phyloP scores from a whole-genome alignment of 2,113 vertebrate species.

The Pterocles burchelli region DNA sequence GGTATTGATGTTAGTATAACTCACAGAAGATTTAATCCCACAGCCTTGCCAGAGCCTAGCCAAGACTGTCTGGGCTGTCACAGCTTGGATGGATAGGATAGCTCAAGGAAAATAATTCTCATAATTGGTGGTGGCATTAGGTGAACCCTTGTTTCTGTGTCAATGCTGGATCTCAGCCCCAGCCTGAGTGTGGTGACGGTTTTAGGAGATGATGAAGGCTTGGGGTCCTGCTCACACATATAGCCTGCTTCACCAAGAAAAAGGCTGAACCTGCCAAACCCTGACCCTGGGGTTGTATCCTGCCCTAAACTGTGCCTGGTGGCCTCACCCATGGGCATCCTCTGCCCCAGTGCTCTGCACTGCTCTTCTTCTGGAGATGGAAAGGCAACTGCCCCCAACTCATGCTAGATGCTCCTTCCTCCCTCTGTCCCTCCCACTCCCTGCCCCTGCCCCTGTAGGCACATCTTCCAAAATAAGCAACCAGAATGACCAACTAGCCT shows the following conservation, averaged over 20 bases:
- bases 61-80: background rate
- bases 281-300: background rate
- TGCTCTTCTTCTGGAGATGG: background rate
- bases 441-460: background rate
- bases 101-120: background rate
- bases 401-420: background rate
- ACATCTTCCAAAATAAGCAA: background rate
- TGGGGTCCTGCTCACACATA: background rate
- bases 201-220: background rate
- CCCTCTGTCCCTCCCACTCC: background rate
- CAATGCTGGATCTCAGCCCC: background rate
- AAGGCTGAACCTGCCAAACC: background rate
- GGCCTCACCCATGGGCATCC: background rate
- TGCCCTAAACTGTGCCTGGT: background rate
- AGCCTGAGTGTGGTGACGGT: background rate
- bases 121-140: background rate
- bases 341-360: background rate
- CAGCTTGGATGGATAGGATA: background rate
- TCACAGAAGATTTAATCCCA: background rate
- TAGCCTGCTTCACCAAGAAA: background rate
- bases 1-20: background rate
- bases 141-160: background rate
- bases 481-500: background rate
- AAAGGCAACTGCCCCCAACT: fast-evolving
- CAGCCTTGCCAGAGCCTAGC: background rate